phyloP scores from a whole-genome alignment of 1,140 invertebrate genomes.

The Gryllus bimaculatus region DNA sequence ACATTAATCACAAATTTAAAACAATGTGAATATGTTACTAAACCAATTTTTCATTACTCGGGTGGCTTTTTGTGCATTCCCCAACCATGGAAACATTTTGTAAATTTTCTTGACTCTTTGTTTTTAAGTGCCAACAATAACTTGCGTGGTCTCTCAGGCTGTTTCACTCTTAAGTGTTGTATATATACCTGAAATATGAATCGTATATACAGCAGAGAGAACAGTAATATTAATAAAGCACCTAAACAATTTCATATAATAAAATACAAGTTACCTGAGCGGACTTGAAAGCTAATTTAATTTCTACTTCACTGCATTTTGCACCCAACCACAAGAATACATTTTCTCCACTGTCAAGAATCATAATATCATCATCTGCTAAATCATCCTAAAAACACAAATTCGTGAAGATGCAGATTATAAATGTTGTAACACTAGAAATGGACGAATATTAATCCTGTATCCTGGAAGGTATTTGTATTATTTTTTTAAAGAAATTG shows the following conservation, averaged over 20 bases:
- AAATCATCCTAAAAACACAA: slow-evolving; percentile 74
- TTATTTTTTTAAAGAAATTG: background rate
- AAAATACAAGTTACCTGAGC: slow-evolving; percentile 63
- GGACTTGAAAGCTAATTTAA: slow-evolving; percentile 96
- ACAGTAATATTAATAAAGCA: background rate
- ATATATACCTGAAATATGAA: slow-evolving; percentile 76
- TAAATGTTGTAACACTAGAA: no score
- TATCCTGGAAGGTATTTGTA: background rate
- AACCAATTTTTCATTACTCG: slow-evolving; percentile 31
- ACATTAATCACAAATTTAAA: no score
- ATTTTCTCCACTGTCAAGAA: slow-evolving; percentile 95
- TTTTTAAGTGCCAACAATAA: slow-evolving; percentile 94
- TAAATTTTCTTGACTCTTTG: slow-evolving; percentile 89
- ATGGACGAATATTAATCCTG: no score
- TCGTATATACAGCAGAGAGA: background rate
- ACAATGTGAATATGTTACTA: no score
- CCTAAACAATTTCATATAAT: background rate
- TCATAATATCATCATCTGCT: slow-evolving; percentile 99
- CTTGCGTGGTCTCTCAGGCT: slow-evolving; percentile 84
- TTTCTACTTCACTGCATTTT: slow-evolving; percentile 95
- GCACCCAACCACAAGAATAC: slow-evolving; percentile 97
- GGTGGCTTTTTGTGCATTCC: slow-evolving; percentile 60
- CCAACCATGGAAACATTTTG: slow-evolving; percentile 99
- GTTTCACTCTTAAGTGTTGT: slow-evolving; percentile 92
- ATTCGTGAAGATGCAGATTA: background rate